Conservation (phyloP, 1,140 invertebrate species). For the Drosophila insularis region DNA sequence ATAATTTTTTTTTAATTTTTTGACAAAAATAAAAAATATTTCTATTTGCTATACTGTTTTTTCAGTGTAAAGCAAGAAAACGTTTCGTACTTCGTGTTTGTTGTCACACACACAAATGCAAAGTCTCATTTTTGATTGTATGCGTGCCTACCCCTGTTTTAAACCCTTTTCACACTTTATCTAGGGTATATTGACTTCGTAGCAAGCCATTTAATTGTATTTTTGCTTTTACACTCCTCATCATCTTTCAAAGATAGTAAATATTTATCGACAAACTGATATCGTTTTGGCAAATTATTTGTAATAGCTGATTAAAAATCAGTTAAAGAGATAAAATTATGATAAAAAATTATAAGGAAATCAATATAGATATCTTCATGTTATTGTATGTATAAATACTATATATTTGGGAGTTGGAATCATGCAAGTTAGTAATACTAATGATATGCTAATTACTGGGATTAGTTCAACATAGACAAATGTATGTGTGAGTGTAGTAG, state of each 20-base stretch:
- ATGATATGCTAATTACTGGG: slow-evolving; percentile 11
- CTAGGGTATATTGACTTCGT: neutral
- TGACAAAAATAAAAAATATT: too few species aligned
- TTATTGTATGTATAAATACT: too few species aligned
- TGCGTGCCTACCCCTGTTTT: too few species aligned
- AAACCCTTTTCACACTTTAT: neutral
- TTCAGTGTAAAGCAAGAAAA: too few species aligned
- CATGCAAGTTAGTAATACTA: slow-evolving; percentile 43
- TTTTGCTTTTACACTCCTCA: too few species aligned
- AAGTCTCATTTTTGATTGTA: too few species aligned
- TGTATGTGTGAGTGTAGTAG: slow-evolving; percentile 8
- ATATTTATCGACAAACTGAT: slow-evolving; percentile 2
- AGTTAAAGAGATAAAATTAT: too few species aligned
- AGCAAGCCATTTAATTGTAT: neutral
- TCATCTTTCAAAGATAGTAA: neutral
- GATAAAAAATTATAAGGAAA: neutral
- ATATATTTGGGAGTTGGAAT: neutral
- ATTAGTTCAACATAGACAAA: slow-evolving; percentile 1
- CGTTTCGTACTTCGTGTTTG: too few species aligned
- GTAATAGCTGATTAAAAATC: neutral
- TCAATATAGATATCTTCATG: neutral
- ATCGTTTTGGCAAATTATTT: neutral
- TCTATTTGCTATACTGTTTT: too few species aligned
- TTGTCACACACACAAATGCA: too few species aligned
- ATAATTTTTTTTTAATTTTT: too few species aligned